Base-by-base conservation (phyloP, 2,888 invertebrate species). In the Cantharis rufa region DNA sequence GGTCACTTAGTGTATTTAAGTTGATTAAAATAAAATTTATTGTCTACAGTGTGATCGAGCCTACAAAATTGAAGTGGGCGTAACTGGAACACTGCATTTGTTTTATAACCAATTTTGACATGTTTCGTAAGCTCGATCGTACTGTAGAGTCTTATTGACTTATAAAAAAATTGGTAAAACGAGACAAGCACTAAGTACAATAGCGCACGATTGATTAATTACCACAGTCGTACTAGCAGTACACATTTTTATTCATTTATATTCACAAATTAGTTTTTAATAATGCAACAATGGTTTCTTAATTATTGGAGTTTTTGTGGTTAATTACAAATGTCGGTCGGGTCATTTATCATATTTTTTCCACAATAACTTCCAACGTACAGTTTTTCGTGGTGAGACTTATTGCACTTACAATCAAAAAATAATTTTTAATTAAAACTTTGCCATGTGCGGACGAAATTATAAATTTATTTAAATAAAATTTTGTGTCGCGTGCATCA, bases 261-360 rank as follows among this genome's bases (percentile, higher is more conserved):
- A 66, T 66, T 72, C 48, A 72, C 68, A 68, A 72, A 72, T 72
- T 66, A 72, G 28, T 71, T 27, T 71, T 71, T 71, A 71, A 71
- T 71, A 71, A 71, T 72, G 48, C 72, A 72, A 72, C 61, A 28
- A 32, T 64, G 64, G 64, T 72, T 72, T 64, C 72, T 72, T 72
- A 72, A 72, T 72, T 72, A 72, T 72, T 32, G 72, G 68, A 48
- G 68, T 72, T 68, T 48, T n/a, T 66, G 72, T 71, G 32, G 68
- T 72, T 72, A 72, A 72, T 72, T 72, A 72, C 61, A 72, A 48
- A 48, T 68, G 72, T 72, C 72, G 66, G 48, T n/a, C 10, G 63
- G 13, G 61, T 72, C 72, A 68, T 72, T 72, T 72, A 68, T 72
- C 72, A 72, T 72, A 24, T 72, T 61, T 64, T 18, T 48, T 48